Evolutionary conservation across 2,797 vertebrate genomes (phyloP), one percentile per base, ranked within the genome.

Genomic region (Cynodonichthys magdalenae): DNA sequence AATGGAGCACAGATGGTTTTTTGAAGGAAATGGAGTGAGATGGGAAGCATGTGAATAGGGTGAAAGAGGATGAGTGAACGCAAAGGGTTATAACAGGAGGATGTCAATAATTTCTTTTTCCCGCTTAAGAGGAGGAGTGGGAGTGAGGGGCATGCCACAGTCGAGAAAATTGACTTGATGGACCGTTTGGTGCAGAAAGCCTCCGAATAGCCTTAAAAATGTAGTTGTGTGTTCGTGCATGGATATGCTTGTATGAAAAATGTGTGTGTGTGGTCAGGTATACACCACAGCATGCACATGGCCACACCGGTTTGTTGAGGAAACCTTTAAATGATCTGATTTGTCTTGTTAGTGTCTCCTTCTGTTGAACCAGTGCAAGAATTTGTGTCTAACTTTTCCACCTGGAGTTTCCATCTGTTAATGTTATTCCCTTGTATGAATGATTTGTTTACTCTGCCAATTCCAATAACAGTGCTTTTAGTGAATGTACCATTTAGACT

Each of bases 161-260:
- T 17, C 24, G 50, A 77, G 80, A 77, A 81, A 87, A 86, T 83
- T 62, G 72, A 84, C 79, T 89, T 90, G 86, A 89, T 85, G 83
- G 86, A 72, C 75, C 71, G 76, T 79, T 88, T 73, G 82, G 71
- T 80, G 77, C 66, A 81, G 77, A 73, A 82, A 83, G 82, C 66
- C 39, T 29, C 65, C 54, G 60, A 42, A 50, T 63, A 44, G 59
- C 51, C 58, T 78, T 66, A 50, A 75, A 77, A 60, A 51, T 72
- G 15, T 66, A 49, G 65, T 46, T 62, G 66, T 54, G 57, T 55
- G 39, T 66, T 62, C 74, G 65, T 59, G 71, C 27, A 19, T 34
- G 66, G 53, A 59, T 78, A 71, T 60, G 15, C 69, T 70, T 66
- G 66, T 5, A 17, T 50, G n/a, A 14, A 51, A 6, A 10, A 31